Base-by-base conservation (phyloP, 2,888 invertebrate genomes). In the Eueremaeus valkanovi region DNA sequence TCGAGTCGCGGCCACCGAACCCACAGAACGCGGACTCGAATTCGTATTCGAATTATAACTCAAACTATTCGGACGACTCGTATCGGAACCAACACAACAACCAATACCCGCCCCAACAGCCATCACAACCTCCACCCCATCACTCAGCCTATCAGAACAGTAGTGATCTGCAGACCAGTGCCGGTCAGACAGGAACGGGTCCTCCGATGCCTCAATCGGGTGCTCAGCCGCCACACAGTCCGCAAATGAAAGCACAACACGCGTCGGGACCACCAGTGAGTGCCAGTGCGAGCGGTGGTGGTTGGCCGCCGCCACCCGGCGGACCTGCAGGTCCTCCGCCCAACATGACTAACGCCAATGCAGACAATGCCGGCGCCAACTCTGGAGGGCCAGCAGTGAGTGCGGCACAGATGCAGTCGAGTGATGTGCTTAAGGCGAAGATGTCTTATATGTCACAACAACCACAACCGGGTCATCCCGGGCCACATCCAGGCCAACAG, bases 101-200 rank as follows among this genome's bases (percentile, higher is more conserved):
- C n/a, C n/a, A n/a, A n/a, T n/a, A n/a, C n/a, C n/a, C n/a, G n/a
- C 18, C 29, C 18, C 61, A 29, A 31, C 61, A 29, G 24, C 61
- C 13, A 61, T 21, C 51, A 51, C 51, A 51, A 51, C n/a, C n/a
- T n/a, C n/a, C n/a, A n/a, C n/a, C n/a, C n/a, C 61, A 61, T 21
- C 61, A 61, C 16, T 6, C 61, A 29, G 31, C 3, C 13, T 61
- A 61, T 16, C 61, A 61, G 31, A 61, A 61, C 33, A 61, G 61
- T 61, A 61, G 61, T 61, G 61, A 61, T 31, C 29, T 61, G 29
- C 61, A 61, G 31, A 18, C 31, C 31, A 61, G 61, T 61, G 61
- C 16, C n/a, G 61, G 29, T 33, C 61, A 29, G 29, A 1, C 31
- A 13, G 31, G 29, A n/a, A n/a, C n/a, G 16, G 61, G 29, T 2